Evolutionary conservation across 2,888 invertebrate genomes (phyloP).

Genomic region (Mellilla xanthometata): DNA sequence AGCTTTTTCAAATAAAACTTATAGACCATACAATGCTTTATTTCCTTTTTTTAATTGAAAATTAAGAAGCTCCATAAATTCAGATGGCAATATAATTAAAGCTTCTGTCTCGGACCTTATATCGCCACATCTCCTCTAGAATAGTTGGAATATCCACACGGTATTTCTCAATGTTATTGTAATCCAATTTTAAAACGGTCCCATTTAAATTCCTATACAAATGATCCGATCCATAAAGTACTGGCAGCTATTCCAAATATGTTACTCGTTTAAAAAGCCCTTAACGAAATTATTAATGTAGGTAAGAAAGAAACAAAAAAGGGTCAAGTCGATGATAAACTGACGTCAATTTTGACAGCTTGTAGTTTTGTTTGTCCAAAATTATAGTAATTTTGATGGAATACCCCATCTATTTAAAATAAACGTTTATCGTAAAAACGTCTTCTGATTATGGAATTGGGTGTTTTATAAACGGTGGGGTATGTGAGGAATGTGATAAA

Average conservation of each 20-base stretch:
- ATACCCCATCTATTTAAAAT: conserved; percentile 76
- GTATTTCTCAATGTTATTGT: conserved; percentile 48
- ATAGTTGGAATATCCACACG: conserved; percentile 40
- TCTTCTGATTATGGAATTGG: conserved; percentile 51
- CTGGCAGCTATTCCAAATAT: conserved; percentile 73
- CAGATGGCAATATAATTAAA: conserved; percentile 16
- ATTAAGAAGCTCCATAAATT: conserved; percentile 24
- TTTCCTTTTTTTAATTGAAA: conserved; percentile 15
- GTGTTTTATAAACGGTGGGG: conserved; percentile 58
- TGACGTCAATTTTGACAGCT: conserved; percentile 78
- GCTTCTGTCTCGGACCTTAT: conserved; percentile 14
- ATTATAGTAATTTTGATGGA: conserved; percentile 80
- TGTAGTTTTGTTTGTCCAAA: conserved; percentile 76
- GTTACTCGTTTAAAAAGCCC: conserved; percentile 74
- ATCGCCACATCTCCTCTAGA: conserved; percentile 16
- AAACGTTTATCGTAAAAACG: conserved; percentile 60
- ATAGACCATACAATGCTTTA: conserved; percentile 16
- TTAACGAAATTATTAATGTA: conserved; percentile 77
- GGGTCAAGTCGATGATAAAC: conserved; percentile 75
- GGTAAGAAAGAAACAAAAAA: conserved; percentile 64
- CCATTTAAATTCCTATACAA: conserved; percentile 73
- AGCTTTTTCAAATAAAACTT: no score
- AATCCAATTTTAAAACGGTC: conserved; percentile 58
- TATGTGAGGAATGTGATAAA: conserved; percentile 64
- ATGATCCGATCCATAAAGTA: conserved; percentile 69